A percentile compares a stretch with the other conserved stretches of the same genome.
Evolutionary conservation across 2,113 vertebrate genomes (phyloP).

Genomic region (Pelodiscus sinensis): DNA sequence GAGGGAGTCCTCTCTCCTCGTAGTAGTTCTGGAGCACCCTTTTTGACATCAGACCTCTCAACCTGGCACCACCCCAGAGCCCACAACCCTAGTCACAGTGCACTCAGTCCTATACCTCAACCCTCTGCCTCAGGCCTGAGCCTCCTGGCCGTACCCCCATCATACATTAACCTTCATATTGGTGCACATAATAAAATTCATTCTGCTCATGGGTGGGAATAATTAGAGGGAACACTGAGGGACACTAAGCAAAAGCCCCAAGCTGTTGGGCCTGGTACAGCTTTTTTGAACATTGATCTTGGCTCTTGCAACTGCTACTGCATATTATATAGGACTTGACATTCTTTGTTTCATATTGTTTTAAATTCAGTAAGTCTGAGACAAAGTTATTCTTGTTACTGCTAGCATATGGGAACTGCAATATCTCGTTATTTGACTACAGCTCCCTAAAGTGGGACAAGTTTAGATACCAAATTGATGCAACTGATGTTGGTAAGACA

Average conservation of each 20-base stretch:
- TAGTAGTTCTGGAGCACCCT: too few species aligned
- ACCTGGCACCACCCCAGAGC: too few species aligned
- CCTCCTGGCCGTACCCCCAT: too few species aligned
- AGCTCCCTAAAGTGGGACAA: neutral
- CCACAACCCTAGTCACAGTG: too few species aligned
- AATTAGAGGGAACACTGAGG: too few species aligned
- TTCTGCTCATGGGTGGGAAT: too few species aligned
- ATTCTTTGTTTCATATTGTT: neutral
- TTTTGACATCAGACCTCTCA: too few species aligned
- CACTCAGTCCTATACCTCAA: too few species aligned
- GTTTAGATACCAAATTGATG: neutral
- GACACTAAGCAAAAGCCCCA: neutral
- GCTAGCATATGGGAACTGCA: neutral
- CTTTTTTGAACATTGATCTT: neutral
- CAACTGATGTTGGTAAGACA: neutral
- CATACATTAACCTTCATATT: too few species aligned
- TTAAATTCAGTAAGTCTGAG: neutral
- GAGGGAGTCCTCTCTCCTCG: too few species aligned
- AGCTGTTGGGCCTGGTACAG: neutral
- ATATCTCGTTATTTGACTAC: neutral
- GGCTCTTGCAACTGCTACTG: neutral
- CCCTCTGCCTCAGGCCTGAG: too few species aligned
- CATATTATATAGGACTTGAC: neutral
- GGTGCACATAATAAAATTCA: too few species aligned
- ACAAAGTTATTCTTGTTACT: neutral